These are phyloP conservation scores for Danaus plexippus DNA, from an alignment of 1,140 invertebrate genomes.

Conservation along the genomic window DNA sequence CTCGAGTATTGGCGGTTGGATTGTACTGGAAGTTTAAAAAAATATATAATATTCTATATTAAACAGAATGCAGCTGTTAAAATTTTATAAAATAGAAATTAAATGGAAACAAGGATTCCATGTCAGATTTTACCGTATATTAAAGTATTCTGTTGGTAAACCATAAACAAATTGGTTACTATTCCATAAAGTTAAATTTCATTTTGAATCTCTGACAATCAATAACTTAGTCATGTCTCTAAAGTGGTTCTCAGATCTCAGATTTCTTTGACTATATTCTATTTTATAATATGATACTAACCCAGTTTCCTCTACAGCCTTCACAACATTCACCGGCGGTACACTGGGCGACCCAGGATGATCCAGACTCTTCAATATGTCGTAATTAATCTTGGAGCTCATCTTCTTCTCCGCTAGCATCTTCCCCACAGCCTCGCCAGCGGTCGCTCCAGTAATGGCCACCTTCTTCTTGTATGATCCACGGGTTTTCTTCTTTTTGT, in stretches of 20 bases:
- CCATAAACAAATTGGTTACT: too few species aligned
- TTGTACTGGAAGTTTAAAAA: slow-evolving; percentile 16
- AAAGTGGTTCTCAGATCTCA: too few species aligned
- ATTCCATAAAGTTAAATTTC: too few species aligned
- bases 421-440: slow-evolving; percentile 94
- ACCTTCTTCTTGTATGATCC: slow-evolving; percentile 74
- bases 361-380: slow-evolving; percentile 90
- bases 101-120: too few species aligned
- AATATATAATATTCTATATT: neutral
- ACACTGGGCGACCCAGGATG: slow-evolving; percentile 62
- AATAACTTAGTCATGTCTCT: too few species aligned
- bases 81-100: too few species aligned
- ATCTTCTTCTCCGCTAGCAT: slow-evolving; percentile 96
- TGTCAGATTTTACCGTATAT: too few species aligned
- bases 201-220: too few species aligned
- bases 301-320: slow-evolving; percentile 17
- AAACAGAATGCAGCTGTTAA: too few species aligned
- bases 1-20: slow-evolving; percentile 18
- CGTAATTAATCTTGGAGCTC: slow-evolving; percentile 97
- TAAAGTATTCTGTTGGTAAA: too few species aligned
- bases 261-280: too few species aligned
- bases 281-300: slow-evolving; percentile 21
- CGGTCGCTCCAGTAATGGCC: slow-evolving; percentile 79
- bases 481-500: slow-evolving; percentile 77
- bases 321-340: slow-evolving; percentile 11